phyloP scores from a whole-genome alignment of 1,140 invertebrate species.

The Globodera rostochiensis region DNA sequence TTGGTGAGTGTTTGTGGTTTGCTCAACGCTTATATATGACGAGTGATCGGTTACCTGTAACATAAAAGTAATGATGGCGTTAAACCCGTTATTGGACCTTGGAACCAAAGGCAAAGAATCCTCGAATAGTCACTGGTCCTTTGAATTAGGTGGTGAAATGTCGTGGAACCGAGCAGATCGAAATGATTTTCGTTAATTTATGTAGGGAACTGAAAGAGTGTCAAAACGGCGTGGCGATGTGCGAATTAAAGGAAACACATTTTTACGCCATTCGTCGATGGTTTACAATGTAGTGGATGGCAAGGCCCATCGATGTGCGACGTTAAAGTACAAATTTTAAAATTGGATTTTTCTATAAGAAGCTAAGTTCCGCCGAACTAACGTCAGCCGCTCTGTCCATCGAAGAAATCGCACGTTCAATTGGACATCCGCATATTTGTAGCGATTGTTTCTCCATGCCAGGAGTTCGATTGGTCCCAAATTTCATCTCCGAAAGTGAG shows the following conservation, averaged over 20 bases:
- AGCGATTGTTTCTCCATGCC: not conserved
- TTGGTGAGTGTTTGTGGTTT: not conserved
- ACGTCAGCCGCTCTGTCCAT: not conserved
- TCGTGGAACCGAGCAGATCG: too few relatives aligned
- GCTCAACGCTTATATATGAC: too few relatives aligned
- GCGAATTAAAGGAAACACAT: not conserved
- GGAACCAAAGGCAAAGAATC: too few relatives aligned
- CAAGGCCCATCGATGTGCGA: not conserved
- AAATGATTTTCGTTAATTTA: not conserved
- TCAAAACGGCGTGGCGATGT: not conserved
- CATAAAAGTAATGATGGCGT: too few relatives aligned
- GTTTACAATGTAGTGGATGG: not conserved
- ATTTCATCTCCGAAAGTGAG: conserved; percentile 69
- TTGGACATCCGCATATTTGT: not conserved
- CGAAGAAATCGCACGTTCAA: not conserved
- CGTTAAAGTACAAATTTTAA: not conserved
- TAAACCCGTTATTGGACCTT: too few relatives aligned
- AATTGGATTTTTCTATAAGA: too few relatives aligned
- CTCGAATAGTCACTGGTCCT: too few relatives aligned
- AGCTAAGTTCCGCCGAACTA: too few relatives aligned
- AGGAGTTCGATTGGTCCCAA: conserved; percentile 30
- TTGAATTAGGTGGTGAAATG: too few relatives aligned
- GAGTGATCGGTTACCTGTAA: too few relatives aligned
- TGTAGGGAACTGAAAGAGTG: not conserved
- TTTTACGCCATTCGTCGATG: not conserved